A percentile compares a stretch with the other conserved stretches of the same genome.
These are phyloP conservation scores for Psettodes erumei DNA, from an alignment of 2,113 vertebrate genomes.

Conservation along the genomic window DNA sequence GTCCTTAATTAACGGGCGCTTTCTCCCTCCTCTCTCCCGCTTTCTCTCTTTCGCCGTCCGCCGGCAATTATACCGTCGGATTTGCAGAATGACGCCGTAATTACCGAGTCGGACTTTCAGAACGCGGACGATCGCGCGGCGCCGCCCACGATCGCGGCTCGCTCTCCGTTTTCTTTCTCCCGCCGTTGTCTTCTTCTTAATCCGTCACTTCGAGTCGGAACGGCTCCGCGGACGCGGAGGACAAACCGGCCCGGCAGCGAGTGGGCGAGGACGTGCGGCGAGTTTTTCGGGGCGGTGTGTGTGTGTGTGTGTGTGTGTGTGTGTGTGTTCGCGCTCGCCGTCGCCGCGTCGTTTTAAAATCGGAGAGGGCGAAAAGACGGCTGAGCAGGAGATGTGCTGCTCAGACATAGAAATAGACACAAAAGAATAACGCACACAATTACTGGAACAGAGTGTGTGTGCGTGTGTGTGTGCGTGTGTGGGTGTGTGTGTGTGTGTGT, in stretches of 20 bases:
- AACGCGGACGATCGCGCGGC: conserved; percentile 32
- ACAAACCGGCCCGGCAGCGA: too few relatives aligned
- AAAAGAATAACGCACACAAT: conserved; percentile 15
- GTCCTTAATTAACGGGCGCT: conserved; percentile 24
- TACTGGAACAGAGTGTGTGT: conserved; percentile 49
- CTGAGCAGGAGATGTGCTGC: not conserved
- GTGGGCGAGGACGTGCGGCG: too few relatives aligned
- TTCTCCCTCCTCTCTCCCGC: not conserved
- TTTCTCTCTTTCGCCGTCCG: not conserved
- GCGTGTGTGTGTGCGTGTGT: too few relatives aligned
- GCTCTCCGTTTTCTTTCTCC: not conserved
- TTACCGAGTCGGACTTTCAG: conserved; percentile 34
- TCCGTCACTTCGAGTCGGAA: not conserved
- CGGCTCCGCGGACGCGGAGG: too few relatives aligned
- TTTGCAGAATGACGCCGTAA: conserved; percentile 38
- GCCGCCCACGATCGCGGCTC: conserved; percentile 12
- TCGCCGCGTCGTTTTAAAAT: too few relatives aligned
- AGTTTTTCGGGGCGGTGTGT: too few relatives aligned
- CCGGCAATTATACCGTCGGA: conserved; percentile 44
- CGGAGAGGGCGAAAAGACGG: not conserved
- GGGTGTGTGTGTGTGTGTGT: too few relatives aligned
- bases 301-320: too few relatives aligned
- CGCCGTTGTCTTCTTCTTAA: not conserved
- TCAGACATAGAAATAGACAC: conserved; percentile 2
- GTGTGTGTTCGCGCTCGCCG: too few relatives aligned